Conservation (phyloP, 1,140 invertebrate species). For the Scaptomyza montana region DNA sequence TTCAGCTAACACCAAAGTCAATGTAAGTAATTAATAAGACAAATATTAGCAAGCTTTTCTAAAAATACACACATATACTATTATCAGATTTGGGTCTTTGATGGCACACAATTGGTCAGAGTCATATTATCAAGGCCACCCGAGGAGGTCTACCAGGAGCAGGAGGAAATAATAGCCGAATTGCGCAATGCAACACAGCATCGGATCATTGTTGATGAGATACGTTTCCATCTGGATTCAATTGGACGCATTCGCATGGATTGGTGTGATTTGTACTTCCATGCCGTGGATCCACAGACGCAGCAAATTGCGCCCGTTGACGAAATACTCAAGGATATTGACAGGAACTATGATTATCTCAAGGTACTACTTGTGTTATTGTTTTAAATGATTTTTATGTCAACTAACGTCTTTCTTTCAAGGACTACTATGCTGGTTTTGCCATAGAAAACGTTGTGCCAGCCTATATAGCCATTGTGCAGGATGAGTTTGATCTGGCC, state of each 20-base stretch:
- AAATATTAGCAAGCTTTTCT: neutral
- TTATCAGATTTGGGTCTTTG: conserved; percentile 92
- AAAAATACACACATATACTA: neutral
- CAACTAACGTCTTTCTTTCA: neutral
- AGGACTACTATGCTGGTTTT: conserved; percentile 86
- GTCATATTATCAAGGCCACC: conserved; percentile 91
- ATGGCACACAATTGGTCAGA: conserved; percentile 90
- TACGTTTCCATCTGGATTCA: conserved; percentile 89
- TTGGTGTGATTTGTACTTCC: conserved; percentile 95
- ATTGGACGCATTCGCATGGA: conserved; percentile 88
- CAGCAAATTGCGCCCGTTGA: conserved; percentile 91
- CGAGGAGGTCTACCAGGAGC: conserved; percentile 88
- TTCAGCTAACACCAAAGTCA: conserved; percentile 89
- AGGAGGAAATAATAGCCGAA: conserved; percentile 88
- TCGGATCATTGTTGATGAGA: conserved; percentile 91
- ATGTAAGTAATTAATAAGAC: conserved; percentile 86
- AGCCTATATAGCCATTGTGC: conserved; percentile 85
- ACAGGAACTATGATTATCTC: conserved; percentile 93
- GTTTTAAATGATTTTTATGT: conserved; percentile 72
- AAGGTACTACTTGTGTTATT: conserved; percentile 84
- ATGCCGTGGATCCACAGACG: conserved; percentile 90
- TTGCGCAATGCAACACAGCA: conserved; percentile 90
- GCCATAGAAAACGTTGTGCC: conserved; percentile 93
- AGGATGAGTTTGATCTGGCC: conserved; percentile 93
- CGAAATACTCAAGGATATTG: conserved; percentile 92